phyloP scores from a whole-genome alignment of 2,113 vertebrate genomes.

The Hippocampus barbouri region DNA sequence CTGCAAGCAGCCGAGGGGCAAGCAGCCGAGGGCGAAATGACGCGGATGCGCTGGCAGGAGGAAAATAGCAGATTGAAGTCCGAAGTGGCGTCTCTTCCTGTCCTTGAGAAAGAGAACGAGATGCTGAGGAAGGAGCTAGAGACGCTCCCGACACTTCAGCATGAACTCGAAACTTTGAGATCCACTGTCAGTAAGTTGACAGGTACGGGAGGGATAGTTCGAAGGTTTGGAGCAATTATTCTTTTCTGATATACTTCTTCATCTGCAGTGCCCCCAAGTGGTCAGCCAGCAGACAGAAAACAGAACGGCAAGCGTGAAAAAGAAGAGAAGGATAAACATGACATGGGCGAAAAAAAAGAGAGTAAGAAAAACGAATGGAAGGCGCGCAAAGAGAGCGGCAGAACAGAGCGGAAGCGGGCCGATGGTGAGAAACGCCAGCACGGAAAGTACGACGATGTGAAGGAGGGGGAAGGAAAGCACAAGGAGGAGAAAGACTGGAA shows the following conservation, averaged over 20 bases:
- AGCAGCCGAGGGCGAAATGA: constrained; percentile 52
- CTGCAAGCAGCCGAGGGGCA: constrained; percentile 54
- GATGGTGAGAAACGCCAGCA: neutral
- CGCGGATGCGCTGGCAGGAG: constrained; percentile 54
- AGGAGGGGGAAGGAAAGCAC: constrained; percentile 34
- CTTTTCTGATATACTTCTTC: neutral
- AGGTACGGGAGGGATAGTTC: constrained; percentile 20
- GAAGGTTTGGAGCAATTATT: constrained; percentile 20
- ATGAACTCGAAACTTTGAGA: constrained; percentile 75
- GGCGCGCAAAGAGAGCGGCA: constrained; percentile 40
- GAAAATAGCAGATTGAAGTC: constrained; percentile 70
- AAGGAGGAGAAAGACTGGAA: constrained; percentile 33
- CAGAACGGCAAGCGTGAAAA: constrained; percentile 16
- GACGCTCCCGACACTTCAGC: constrained; percentile 63
- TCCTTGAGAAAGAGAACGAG: constrained; percentile 67
- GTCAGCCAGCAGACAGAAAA: constrained; percentile 33
- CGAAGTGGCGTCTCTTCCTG: constrained; percentile 61
- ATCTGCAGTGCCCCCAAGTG: constrained; percentile 40
- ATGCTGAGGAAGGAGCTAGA: constrained; percentile 69
- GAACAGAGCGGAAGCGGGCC: neutral
- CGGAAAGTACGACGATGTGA: neutral
- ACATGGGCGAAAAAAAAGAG: constrained; percentile 48
- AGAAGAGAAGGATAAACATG: constrained; percentile 35
- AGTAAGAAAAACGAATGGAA: neutral
- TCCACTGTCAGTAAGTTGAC: constrained; percentile 61